Conservation (phyloP, 2,113 vertebrate species). For the Bombycilla garrulus region DNA sequence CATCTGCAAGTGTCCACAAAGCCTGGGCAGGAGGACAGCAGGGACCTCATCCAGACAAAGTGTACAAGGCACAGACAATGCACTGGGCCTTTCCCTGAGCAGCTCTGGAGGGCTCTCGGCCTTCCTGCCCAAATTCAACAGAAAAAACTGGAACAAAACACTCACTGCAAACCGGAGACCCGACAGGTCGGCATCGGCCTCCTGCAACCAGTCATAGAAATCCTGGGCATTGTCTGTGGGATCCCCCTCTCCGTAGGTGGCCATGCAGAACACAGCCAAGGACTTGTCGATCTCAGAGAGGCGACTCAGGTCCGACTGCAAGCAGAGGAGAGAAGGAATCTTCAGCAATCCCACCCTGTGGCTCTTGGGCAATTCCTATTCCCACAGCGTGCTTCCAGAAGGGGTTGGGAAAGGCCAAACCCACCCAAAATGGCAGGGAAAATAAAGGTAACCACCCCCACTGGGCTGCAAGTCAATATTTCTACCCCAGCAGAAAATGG, state of each 20-base stretch:
- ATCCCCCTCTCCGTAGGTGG: slow-evolving; percentile 95
- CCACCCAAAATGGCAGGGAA: background rate
- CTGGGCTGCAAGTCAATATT: background rate
- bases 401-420: background rate
- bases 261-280: slow-evolving; percentile 95
- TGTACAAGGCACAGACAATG: background rate
- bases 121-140: background rate
- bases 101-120: background rate
- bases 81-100: background rate
- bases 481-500: background rate
- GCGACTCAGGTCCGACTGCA: slow-evolving; percentile 86
- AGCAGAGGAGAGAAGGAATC: background rate
- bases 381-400: background rate
- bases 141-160: background rate
- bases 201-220: slow-evolving; percentile 97
- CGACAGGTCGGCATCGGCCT: slow-evolving; percentile 80
- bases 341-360: background rate
- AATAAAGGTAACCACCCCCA: background rate
- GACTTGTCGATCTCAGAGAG: slow-evolving; percentile 89
- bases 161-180: slow-evolving; percentile 91
- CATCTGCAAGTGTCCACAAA: background rate
- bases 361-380: background rate
- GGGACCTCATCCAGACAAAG: background rate
- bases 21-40: background rate
- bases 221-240: slow-evolving; percentile 97